These are phyloP conservation scores for Drosophila mayri DNA, from an alignment of 1,140 invertebrate species.

Conservation along the genomic window DNA sequence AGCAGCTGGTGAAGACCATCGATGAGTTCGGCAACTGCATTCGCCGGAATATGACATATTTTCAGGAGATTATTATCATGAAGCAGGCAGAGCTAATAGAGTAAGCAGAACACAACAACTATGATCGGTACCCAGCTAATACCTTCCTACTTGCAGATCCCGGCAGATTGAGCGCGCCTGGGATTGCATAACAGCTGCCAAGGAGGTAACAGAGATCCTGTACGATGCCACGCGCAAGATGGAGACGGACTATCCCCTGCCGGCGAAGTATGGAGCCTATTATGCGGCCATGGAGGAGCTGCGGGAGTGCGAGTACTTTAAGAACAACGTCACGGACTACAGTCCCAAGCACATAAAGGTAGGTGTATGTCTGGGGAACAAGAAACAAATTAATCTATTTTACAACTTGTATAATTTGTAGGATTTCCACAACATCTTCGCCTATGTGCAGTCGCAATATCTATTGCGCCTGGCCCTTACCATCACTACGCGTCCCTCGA, in stretches of 20 bases:
- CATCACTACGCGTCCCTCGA: slow-evolving; percentile 74
- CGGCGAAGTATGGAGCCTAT: slow-evolving; percentile 62
- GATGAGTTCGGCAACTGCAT: slow-evolving; percentile 84
- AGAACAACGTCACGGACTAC: slow-evolving; percentile 82
- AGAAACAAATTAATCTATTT: neutral
- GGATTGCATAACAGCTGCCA: slow-evolving; percentile 82
- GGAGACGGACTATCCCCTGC: slow-evolving; percentile 72
- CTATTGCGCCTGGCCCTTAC: slow-evolving; percentile 75
- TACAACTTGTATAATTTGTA: slow-evolving; percentile 8
- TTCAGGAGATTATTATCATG: slow-evolving; percentile 84
- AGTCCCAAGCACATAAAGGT: slow-evolving; percentile 84
- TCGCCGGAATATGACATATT: slow-evolving; percentile 82
- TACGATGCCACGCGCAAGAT: slow-evolving; percentile 82
- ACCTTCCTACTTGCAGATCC: slow-evolving; percentile 54
- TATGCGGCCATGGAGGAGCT: slow-evolving; percentile 83
- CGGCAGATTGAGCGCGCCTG: slow-evolving; percentile 81
- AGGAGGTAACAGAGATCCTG: slow-evolving; percentile 80
- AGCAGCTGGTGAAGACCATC: slow-evolving; percentile 74
- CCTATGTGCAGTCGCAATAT: slow-evolving; percentile 84
- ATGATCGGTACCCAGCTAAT: neutral
- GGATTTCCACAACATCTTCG: slow-evolving; percentile 84
- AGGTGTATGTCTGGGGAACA: neutral
- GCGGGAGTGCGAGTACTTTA: slow-evolving; percentile 83
- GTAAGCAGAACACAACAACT: slow-evolving; percentile 28
- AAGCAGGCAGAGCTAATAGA: slow-evolving; percentile 80